Evolutionary conservation across 2,113 vertebrate species (phyloP), one percentile per base, ranked within the genome.

Genomic region (Oreochromis spilurus): DNA sequence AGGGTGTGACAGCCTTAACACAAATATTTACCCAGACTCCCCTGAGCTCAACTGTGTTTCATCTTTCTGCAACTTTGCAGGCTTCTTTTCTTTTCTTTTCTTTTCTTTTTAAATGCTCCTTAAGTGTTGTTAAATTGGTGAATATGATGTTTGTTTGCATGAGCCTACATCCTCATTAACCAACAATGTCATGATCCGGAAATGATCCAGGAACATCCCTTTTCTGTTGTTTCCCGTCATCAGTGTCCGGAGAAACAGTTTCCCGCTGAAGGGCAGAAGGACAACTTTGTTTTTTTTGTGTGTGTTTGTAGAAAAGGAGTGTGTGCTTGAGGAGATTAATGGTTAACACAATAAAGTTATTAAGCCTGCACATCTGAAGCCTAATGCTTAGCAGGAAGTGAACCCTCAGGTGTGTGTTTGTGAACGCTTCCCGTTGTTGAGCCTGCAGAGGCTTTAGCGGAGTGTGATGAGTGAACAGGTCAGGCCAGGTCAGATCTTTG

Each of bases 21-120:
- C 90, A 96, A 96, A 96, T 94, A 94, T 95, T 95, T 95, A 94
- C 85, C 82, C 82, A 91, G 93, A 93, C 94, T 93, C 86, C 81
- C 77, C 72, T 72, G 80, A 60, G 88, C 87, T 93, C 93, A 94
- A 91, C 88, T 94, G 90, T 84, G 79, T 83, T 89, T 75, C 77
- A 87, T 93, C 93, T 87, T 91, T 95, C 94, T 95, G 80, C 43
- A 10, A 38, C 3, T 53, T 53, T 81, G 3, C n/a, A 38, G 10
- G 7, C 17, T 80, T 40, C 45, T 50, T 43, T 36, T 48, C 31
- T 67, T 21, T 80, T 40, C 45, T 50, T 43, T 36, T 48, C 31
- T 67, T 21, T 70, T 21, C 4, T 16, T 48, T 17, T 72, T 48
- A 17, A 67, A 43, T 83, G 43, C 24, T 57, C 8, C 38, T 34